A percentile compares a stretch with the other conserved stretches of the same genome.
Conservation (phyloP, 2,888 invertebrate genomes). For the Cantharis rufa region DNA sequence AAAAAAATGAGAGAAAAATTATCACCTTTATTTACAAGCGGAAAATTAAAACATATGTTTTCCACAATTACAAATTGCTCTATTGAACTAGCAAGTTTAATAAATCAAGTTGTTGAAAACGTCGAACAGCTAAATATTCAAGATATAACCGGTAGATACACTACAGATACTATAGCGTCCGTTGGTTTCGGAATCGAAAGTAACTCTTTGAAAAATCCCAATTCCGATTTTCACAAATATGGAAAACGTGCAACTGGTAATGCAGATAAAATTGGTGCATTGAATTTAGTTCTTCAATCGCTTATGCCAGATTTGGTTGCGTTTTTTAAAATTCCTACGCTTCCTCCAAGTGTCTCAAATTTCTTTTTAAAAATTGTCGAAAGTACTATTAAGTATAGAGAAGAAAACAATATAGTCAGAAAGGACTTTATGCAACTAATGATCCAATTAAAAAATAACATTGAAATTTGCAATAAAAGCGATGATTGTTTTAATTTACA, state of each 20-base stretch:
- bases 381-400: not conserved
- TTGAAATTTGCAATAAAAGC: not conserved
- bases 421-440: not conserved
- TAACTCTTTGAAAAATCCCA: not conserved
- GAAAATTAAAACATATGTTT: not conserved
- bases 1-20: not conserved
- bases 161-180: slow-evolving; percentile 30
- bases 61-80: not conserved
- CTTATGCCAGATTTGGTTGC: not conserved
- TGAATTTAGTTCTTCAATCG: not conserved
- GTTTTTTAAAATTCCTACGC: not conserved
- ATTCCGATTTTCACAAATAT: not conserved
- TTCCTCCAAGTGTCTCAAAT: not conserved
- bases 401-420: not conserved
- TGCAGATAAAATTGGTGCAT: not conserved
- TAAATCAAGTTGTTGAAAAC: slow-evolving; percentile 33
- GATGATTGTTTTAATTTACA: not conserved
- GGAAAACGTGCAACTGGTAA: not conserved
- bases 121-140: slow-evolving; percentile 51
- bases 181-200: not conserved
- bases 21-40: not conserved
- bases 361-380: not conserved
- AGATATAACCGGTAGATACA: slow-evolving; percentile 54
- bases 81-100: not conserved
- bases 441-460: not conserved